Evolutionary conservation across 2,113 vertebrate species (phyloP).

Genomic region (Rousettus leschenaultii): DNA sequence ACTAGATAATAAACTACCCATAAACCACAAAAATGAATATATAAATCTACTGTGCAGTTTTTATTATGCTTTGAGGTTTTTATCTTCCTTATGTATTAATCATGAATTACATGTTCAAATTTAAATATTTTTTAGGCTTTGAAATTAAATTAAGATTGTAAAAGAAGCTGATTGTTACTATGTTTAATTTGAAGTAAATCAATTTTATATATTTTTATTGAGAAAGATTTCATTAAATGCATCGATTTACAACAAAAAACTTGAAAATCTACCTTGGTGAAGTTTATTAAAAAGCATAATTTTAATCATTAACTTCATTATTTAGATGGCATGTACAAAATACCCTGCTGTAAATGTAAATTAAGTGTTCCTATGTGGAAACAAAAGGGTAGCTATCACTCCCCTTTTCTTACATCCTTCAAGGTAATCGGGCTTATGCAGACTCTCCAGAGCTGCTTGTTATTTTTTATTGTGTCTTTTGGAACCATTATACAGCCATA

Average conservation of each 20-base stretch:
- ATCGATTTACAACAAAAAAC: neutral
- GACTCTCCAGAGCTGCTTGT: neutral
- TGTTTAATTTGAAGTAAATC: neutral
- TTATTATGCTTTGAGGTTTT: conserved; percentile 37
- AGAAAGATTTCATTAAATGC: neutral
- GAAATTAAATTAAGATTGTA: neutral
- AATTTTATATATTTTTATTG: neutral
- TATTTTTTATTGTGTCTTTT: neutral
- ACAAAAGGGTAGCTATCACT: neutral
- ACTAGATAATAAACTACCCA: conserved; percentile 41
- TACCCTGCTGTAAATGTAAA: neutral
- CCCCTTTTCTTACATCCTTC: neutral
- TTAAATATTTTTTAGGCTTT: neutral
- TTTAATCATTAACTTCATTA: neutral
- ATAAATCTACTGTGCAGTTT: conserved; percentile 23
- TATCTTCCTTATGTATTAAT: neutral
- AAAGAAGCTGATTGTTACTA: neutral
- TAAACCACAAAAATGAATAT: neutral
- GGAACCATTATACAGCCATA: neutral
- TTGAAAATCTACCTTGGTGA: neutral
- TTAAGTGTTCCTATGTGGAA: neutral
- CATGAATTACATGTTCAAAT: neutral
- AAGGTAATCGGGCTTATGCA: neutral
- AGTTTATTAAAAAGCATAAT: neutral
- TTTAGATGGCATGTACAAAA: neutral